A percentile compares a stretch with the other conserved stretches of the same genome.
Conservation (phyloP, 2,797 vertebrate genomes). For the Telmatherina bonti region DNA sequence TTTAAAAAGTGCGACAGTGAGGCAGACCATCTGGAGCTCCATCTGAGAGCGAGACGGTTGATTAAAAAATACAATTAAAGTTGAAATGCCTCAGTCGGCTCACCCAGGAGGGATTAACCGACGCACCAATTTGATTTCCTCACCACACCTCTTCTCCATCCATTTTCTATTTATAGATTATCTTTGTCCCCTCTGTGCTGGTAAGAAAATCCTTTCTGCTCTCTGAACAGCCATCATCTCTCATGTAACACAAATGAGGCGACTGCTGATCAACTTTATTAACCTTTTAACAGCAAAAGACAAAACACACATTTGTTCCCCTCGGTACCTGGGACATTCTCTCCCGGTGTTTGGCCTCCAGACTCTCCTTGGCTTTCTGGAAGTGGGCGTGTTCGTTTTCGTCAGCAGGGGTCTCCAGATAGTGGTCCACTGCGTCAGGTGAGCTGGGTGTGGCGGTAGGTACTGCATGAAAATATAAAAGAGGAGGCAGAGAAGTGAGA, state of each 20-base stretch:
- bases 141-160: constrained; percentile 17
- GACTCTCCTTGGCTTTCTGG: constrained; percentile 96
- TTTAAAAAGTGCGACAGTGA: constrained; percentile 25
- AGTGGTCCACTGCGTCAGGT: constrained; percentile 94
- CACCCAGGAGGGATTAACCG: constrained; percentile 47
- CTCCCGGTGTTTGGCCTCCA: constrained; percentile 96
- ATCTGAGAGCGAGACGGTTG: constrained; percentile 29
- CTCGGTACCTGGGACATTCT: constrained; percentile 93
- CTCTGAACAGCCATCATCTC: not conserved
- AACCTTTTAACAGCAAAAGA: not conserved
- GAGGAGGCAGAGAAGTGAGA: constrained; percentile 6
- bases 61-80: constrained; percentile 69
- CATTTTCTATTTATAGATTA: constrained; percentile 25
- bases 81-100: constrained; percentile 36
- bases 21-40: constrained; percentile 49
- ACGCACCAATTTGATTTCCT: constrained; percentile 33
- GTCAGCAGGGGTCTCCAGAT: constrained; percentile 94
- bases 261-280: not conserved
- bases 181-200: constrained; percentile 1
- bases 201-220: not conserved
- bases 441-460: constrained; percentile 94
- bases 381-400: constrained; percentile 97
- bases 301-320: not conserved
- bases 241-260: not conserved
- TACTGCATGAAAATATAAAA: constrained; percentile 76